Base-by-base conservation (phyloP, 2,888 invertebrate species). In the Drosophila melanosoma region DNA sequence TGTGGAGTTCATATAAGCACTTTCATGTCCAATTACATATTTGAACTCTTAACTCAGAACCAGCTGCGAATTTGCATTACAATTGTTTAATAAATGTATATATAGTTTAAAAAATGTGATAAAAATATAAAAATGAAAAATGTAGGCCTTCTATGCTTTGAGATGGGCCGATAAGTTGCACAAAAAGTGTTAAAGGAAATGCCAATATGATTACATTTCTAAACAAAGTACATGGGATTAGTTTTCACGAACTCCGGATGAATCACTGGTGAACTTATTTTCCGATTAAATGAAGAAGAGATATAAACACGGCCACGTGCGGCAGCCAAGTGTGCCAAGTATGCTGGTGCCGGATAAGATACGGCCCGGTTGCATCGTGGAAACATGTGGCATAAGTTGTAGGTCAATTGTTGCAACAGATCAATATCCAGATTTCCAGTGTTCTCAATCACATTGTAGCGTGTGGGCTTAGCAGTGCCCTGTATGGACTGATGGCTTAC, bases 261-360 rank as follows among this genome's bases (percentile, higher is more conserved):
- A 1, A 95, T 95, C 17, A 91, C 92, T 69, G 96, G 91, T 1
- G 94, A 93, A 0, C 87, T 75, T 82, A 95, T 40, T 40, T 10
- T n/a, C n/a, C 40, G n/a, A n/a, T 40, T 40, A 4, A 26, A 26
- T 26, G 29, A 29, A 29, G 29, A 29, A 23, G 89, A 89, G 29
- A 92, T 88, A 66, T 93, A 93, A 10, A 92, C 93, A 10, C 91
- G 90, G 1, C 94, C 97, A 20, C 97, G 94, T 60, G 96, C 95
- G 15, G 97, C 97, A n/a, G 96, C 97, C 59, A 97, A 94, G 93
- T 97, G 97, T 17, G 97, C 97, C 92, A 97, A 96, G 93, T 97
- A 97, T 0, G 97, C 97, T 1, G 97, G 97, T 2, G 97, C 96
- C 7, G 97, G 97, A 93, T 97, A 97, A 17, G 97, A 97, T 0